Evolutionary conservation across 1,140 invertebrate species (phyloP), one percentile per base, ranked within the genome.

Genomic region (Drosophila nigrodunni): DNA sequence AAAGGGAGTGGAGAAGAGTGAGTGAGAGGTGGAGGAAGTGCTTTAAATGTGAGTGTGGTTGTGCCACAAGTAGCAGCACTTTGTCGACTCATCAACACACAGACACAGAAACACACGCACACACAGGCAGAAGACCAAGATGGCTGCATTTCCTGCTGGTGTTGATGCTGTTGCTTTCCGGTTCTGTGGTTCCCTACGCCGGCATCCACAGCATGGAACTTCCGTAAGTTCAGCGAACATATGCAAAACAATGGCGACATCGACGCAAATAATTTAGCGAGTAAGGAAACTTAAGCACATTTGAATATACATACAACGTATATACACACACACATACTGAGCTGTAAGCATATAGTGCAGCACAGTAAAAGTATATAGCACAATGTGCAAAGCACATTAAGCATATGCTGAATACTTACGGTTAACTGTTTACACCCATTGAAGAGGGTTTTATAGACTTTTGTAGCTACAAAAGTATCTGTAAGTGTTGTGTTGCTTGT

Each of bases 121-220:
- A 68, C 41, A 44, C 3, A 21, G 50, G 25, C 25, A 30, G 3
- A 30, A 30, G 25, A 30, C 41, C 44, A 70, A 65, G 73, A 70
- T 75, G 73, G 59, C 73, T 75, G 73, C 73, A 75, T 75, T 75
- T 70, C 73, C 73, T 59, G 73, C 46, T 58, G 47, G 21, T 21
- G 60, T 43, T 30, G 37, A 35, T 66, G 50, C 39, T 34, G 57
- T 59, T 35, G 37, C 62, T 25, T 66, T 54, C 49, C 39, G 37
- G 21, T 37, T 34, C 35, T 60, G 58, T 47, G 47, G 55, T 43
- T 59, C 41, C 10, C 21, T 59, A 25, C 11, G 49, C 49, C 25
- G 25, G 21, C 37, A 41, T 35, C 37, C 50, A 50, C 49, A 25
- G 47, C 65, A 41, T 13, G 47, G 52, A 43, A 39, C 52, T 60